A percentile compares a stretch with the other conserved stretches of the same genome.
phyloP scores from a whole-genome alignment of 2,888 invertebrate genomes.

The Cryptocephalus primarius region DNA sequence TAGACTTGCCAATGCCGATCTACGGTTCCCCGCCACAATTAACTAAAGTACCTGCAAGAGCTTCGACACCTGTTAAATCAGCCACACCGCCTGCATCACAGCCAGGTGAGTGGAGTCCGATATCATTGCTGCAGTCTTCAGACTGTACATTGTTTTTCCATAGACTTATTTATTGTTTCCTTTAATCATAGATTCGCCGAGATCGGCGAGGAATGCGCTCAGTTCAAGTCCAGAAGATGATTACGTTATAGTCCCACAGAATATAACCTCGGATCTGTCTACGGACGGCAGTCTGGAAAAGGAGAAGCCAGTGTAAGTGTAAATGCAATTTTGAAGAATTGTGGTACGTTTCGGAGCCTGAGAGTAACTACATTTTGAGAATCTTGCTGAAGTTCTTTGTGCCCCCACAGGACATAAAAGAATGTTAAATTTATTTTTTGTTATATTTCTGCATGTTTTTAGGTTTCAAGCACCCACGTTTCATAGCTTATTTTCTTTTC shows the following conservation, averaged over 20 bases:
- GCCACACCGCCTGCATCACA: constrained; percentile 29
- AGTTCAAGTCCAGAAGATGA: constrained; percentile 67
- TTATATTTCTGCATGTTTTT: too few relatives aligned
- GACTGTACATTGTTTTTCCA: background rate
- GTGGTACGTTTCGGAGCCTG: background rate
- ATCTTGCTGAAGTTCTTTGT: too few relatives aligned
- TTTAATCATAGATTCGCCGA: constrained; percentile 32
- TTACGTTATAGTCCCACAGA: constrained; percentile 70
- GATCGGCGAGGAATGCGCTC: constrained; percentile 30
- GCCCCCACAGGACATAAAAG: too few relatives aligned
- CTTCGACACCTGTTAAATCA: constrained; percentile 28
- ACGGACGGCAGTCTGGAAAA: constrained; percentile 30
- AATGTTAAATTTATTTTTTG: too few relatives aligned
- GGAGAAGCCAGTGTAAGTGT: constrained; percentile 15
- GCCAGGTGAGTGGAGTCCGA: constrained; percentile 30
- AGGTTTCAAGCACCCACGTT: too few relatives aligned
- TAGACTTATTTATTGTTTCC: background rate
- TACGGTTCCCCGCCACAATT: constrained; percentile 27
- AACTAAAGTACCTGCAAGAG: constrained; percentile 16
- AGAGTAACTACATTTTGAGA: too few relatives aligned
- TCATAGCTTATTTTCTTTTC: constrained; percentile 1
- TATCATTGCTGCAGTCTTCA: too few relatives aligned
- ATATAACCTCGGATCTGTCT: constrained; percentile 49
- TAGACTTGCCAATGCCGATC: constrained; percentile 29
- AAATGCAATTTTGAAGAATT: background rate